Conservation (phyloP, 2,888 invertebrate genomes). For the Scaptomyza caliginosa region DNA sequence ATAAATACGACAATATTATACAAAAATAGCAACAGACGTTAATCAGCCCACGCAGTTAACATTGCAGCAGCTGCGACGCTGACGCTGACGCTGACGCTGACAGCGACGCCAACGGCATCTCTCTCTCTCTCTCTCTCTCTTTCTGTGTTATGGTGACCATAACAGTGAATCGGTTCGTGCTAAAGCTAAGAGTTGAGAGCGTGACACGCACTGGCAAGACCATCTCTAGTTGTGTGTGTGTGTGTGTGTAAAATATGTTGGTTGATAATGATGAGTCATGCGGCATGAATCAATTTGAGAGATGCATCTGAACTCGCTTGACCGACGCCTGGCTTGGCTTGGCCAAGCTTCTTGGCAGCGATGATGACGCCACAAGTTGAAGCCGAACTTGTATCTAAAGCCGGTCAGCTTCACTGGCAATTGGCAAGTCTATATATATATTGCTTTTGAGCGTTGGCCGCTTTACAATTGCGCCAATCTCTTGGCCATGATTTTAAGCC, state of each 20-base stretch:
- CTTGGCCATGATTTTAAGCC: conserved; percentile 59
- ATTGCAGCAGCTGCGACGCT: not conserved
- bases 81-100: conserved; percentile 2
- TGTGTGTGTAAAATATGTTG: not conserved
- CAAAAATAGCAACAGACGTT: conserved; percentile 66
- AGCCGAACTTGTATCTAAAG: conserved; percentile 17
- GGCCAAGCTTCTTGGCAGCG: conserved; percentile 30
- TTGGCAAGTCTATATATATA: conserved; percentile 29
- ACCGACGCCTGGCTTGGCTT: conserved; percentile 33
- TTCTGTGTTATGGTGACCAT: conserved; percentile 23
- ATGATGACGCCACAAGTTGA: conserved; percentile 32
- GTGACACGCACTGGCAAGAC: not conserved
- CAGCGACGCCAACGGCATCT: not conserved
- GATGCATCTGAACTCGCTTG: conserved; percentile 63
- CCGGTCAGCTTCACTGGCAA: conserved; percentile 21
- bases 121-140: conserved; percentile 2
- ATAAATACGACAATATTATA: conserved; percentile 43
- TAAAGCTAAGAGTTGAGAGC: not conserved
- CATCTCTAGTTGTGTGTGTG: conserved; percentile 1
- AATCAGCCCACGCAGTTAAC: conserved; percentile 49
- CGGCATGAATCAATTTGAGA: conserved; percentile 66
- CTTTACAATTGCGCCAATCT: conserved; percentile 60
- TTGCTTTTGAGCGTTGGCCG: conserved; percentile 52
- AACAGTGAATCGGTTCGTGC: conserved; percentile 24
- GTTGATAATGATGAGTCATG: conserved; percentile 51